Evolutionary conservation across 1,140 invertebrate genomes (phyloP).

Genomic region (Aphis craccivora): DNA sequence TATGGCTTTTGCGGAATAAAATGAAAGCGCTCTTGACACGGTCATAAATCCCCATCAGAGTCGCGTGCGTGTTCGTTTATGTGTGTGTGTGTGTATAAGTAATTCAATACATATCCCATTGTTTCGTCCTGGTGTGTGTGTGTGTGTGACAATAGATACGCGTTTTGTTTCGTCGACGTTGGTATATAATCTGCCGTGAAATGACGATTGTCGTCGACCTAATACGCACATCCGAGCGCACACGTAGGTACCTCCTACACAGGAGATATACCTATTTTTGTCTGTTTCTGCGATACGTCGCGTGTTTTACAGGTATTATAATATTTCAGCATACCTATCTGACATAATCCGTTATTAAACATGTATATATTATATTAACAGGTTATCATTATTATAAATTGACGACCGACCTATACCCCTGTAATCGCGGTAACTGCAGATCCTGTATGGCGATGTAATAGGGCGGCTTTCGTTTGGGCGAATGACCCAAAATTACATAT

Average conservation of each 20-base stretch:
- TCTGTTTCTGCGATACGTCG: neutral
- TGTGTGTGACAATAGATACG: neutral
- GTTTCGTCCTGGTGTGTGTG: neutral
- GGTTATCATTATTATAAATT: conserved; percentile 14
- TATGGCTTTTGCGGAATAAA: neutral
- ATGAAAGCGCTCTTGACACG: neutral
- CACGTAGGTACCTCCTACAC: too few relatives aligned
- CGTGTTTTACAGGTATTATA: neutral
- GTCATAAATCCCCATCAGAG: conserved; percentile 9
- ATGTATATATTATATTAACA: neutral
- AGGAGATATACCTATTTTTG: too few relatives aligned
- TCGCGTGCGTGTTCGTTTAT: neutral
- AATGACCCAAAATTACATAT: too few relatives aligned
- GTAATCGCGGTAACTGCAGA: neutral
- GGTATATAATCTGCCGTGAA: conserved; percentile 17
- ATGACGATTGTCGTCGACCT: conserved; percentile 18
- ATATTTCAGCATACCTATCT: neutral
- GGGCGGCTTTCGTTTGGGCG: too few relatives aligned
- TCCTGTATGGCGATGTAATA: neutral
- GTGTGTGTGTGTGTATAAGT: neutral
- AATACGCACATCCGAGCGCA: neutral
- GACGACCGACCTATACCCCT: neutral
- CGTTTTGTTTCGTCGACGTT: neutral
- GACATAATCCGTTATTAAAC: neutral
- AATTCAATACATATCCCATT: neutral